phyloP scores from a whole-genome alignment of 2,113 vertebrate genomes.

The Passer domesticus region DNA sequence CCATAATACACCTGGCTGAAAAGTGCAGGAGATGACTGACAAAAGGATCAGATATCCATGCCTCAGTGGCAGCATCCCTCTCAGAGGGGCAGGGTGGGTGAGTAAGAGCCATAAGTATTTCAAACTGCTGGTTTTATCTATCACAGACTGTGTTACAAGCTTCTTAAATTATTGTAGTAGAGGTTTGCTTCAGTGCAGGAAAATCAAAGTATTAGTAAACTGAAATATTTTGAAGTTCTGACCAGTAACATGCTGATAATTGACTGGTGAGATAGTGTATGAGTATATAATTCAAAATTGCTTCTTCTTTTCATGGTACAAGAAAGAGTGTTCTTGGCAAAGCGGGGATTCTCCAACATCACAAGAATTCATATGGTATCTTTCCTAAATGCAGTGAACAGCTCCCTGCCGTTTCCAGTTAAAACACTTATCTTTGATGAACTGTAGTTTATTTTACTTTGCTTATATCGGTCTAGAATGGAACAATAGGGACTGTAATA shows the following conservation, averaged over 20 bases:
- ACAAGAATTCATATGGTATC: neutral
- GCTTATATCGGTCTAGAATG: neutral
- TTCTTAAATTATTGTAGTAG: neutral
- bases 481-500: neutral
- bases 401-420: neutral
- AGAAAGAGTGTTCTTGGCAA: neutral
- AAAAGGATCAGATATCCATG: neutral
- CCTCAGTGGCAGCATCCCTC: neutral
- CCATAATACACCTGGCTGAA: neutral
- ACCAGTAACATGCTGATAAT: neutral
- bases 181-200: neutral
- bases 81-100: neutral
- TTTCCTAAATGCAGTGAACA: neutral
- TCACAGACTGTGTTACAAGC: neutral
- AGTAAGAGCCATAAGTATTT: neutral
- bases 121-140: neutral
- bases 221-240: neutral
- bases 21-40: neutral
- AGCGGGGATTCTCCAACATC: neutral
- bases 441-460: constrained; percentile 26
- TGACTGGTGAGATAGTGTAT: neutral
- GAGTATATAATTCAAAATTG: neutral
- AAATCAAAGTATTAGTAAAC: neutral
- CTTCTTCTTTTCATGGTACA: neutral
- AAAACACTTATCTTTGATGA: constrained; percentile 17